A percentile compares a stretch with the other conserved stretches of the same genome.
These are phyloP conservation scores for Tenthredo mesomela DNA, from an alignment of 2,888 invertebrate species.

Conservation along the genomic window DNA sequence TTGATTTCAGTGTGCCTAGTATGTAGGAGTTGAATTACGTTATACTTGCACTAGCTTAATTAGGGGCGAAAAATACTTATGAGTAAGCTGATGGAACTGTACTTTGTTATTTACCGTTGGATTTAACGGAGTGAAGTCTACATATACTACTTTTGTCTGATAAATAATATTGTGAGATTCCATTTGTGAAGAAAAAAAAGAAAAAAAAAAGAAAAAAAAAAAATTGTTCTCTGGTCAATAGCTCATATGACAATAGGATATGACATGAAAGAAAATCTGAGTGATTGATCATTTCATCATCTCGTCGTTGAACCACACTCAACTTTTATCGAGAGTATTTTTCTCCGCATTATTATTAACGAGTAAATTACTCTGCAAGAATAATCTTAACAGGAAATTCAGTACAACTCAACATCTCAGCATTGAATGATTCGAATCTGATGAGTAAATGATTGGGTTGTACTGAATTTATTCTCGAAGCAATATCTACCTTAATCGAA, in stretches of 20 bases:
- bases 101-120: neutral
- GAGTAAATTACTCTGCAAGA: neutral
- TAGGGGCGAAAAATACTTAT: constrained; percentile 18
- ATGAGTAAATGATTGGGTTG: constrained; percentile 3
- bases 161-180: neutral
- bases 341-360: neutral
- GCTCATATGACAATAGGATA: neutral
- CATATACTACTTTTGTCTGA: neutral
- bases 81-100: neutral
- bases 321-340: neutral
- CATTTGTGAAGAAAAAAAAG: neutral
- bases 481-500: neutral
- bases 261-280: neutral
- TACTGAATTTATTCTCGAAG: neutral
- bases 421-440: neutral
- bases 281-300: neutral
- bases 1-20: constrained; percentile 23
- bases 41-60: neutral
- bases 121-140: neutral
- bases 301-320: neutral
- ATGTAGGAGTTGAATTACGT: neutral
- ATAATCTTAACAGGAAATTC: neutral
- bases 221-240: neutral
- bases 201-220: neutral
- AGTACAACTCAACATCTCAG: neutral